Base-by-base conservation (phyloP, 2,888 invertebrate species). In the Allacma fusca region DNA sequence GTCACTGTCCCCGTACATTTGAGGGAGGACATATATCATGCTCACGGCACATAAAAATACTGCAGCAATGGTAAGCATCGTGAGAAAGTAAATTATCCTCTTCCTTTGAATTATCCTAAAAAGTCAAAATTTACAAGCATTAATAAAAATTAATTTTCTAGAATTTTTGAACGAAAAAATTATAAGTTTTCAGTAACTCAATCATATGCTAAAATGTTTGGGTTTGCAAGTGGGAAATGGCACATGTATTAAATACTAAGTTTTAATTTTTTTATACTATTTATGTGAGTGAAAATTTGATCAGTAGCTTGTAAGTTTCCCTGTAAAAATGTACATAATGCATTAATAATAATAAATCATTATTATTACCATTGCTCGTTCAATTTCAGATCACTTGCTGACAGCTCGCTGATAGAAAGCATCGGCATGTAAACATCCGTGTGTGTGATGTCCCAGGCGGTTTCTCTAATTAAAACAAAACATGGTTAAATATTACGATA, bases 331-430 rank as follows among this genome's bases (percentile, higher is more conserved):
- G 5, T 40, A 13, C 40, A 40, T 9, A 40, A 40, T 40, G 13
- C 40, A 40, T 13, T n/a, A n/a, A n/a, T n/a, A n/a, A n/a, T n/a
- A n/a, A n/a, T n/a, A n/a, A n/a, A n/a, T n/a, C n/a, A n/a, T n/a
- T n/a, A n/a, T n/a, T n/a, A n/a, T 70, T 43, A 74, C 74, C 74
- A 74, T 44, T 74, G 62, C 16, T 74, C 74, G 19, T 74, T 64
- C 19, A 74, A 12, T 26, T 74, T 74, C 16, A 74, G 23, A 43
- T 65, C 74, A 62, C 43, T 65, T 16, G 40, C 16, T 19, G 74
- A 43, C 0, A 74, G 16, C 1, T 74, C 74, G 16, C 19, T 40
- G 5, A 74, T 44, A 23, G 74, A 74, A 9, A 74, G 65, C 64
- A 65, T 74, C 1, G 74, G 74, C 26, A 40, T 74, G 65, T 74